A percentile compares a stretch with the other conserved stretches of the same genome.
phyloP scores from a whole-genome alignment of 2,113 vertebrate genomes.

The Percopsis transmontana region DNA sequence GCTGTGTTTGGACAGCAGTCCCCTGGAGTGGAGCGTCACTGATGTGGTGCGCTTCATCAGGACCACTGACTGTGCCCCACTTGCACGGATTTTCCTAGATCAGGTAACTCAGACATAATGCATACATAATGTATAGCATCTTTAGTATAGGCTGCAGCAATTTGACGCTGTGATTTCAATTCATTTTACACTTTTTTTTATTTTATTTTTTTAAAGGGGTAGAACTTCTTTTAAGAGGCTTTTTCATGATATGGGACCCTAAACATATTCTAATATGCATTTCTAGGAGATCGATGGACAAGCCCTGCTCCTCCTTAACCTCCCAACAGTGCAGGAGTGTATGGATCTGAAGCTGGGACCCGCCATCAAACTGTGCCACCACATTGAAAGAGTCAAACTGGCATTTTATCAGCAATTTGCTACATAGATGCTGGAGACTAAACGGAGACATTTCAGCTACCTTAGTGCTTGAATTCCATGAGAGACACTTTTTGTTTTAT shows the following conservation, averaged over 20 bases:
- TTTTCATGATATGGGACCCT: too few species aligned
- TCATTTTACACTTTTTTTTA: too few species aligned
- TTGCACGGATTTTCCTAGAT: slow-evolving; percentile 94
- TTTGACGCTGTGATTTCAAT: too few species aligned
- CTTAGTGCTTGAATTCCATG: too few species aligned
- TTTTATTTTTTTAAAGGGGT: too few species aligned
- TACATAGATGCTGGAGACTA: slow-evolving; percentile 74
- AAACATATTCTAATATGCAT: slow-evolving; percentile 27
- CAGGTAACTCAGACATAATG: slow-evolving; percentile 81
- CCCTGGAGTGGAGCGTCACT: slow-evolving; percentile 93
- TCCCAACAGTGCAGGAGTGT: slow-evolving; percentile 97
- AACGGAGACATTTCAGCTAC: slow-evolving; percentile 49
- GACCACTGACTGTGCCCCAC: slow-evolving; percentile 93
- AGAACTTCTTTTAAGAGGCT: too few species aligned
- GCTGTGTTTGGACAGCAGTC: slow-evolving; percentile 93
- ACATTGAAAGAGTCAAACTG: slow-evolving; percentile 96
- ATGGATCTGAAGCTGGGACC: slow-evolving; percentile 98
- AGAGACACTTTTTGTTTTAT: too few species aligned
- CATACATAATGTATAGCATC: too few species aligned
- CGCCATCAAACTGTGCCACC: slow-evolving; percentile 97
- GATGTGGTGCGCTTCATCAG: slow-evolving; percentile 96
- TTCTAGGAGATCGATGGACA: slow-evolving; percentile 97
- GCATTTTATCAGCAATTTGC: slow-evolving; percentile 99
- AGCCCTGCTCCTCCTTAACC: slow-evolving; percentile 92
- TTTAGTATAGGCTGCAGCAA: too few species aligned